Evolutionary conservation across 1,140 invertebrate genomes (phyloP).

Genomic region (Mycetomoellerius zeteki): DNA sequence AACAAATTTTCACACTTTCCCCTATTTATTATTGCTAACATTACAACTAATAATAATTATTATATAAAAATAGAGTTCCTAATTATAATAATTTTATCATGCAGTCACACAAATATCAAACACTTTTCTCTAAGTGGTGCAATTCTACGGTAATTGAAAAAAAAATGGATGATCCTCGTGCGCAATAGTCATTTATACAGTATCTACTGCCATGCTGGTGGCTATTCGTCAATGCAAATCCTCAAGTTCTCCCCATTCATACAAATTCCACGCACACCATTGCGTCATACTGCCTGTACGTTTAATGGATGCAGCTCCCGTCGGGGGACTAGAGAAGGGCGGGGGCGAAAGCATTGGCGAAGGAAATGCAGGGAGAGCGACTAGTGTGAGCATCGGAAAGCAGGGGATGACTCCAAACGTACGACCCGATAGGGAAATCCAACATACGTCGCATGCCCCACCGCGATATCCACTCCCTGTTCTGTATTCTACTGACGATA

Average conservation of each 20-base stretch:
- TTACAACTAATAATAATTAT: no score
- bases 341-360: slow-evolving; percentile 50
- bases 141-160: slow-evolving; percentile 47
- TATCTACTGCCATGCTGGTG: slow-evolving; percentile 79
- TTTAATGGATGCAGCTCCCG: slow-evolving; percentile 82
- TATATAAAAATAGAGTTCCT: no score
- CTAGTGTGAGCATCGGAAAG: slow-evolving; percentile 65
- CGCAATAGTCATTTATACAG: slow-evolving; percentile 69
- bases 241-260: slow-evolving; percentile 83
- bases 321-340: slow-evolving; percentile 67
- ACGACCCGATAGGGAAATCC: slow-evolving; percentile 85
- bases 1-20: no score
- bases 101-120: no score
- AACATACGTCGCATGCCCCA: slow-evolving; percentile 75
- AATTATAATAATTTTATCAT: no score
- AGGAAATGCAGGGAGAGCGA: slow-evolving; percentile 64
- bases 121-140: no score
- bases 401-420: slow-evolving; percentile 83
- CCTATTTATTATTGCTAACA: no score
- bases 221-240: slow-evolving; percentile 85
- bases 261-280: slow-evolving; percentile 79
- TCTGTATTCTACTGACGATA: slow-evolving; percentile 70
- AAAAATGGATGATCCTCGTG: slow-evolving; percentile 44
- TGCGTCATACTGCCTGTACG: slow-evolving; percentile 62
- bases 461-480: slow-evolving; percentile 55